A percentile compares a stretch with the other conserved stretches of the same genome.
These are phyloP conservation scores for Helarctos malayanus DNA, from an alignment of 2,797 vertebrate genomes.

Conservation along the genomic window DNA sequence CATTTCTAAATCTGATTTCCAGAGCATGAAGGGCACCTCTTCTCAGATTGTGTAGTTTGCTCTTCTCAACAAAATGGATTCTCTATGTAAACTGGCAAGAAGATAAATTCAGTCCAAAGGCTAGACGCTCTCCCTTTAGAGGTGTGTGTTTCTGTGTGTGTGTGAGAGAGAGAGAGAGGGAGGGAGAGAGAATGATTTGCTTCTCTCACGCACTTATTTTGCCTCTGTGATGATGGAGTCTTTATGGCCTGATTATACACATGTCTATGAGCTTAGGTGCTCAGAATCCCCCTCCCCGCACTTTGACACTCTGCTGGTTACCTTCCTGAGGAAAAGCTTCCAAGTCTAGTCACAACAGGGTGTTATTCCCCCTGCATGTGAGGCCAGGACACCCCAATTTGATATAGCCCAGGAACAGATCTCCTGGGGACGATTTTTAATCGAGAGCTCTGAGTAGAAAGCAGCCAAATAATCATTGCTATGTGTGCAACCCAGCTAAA, in stretches of 20 bases:
- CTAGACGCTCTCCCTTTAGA: conserved; percentile 15
- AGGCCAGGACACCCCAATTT: neutral
- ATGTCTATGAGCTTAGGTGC: conserved; percentile 25
- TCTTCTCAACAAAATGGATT: conserved; percentile 73
- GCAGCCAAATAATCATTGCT: conserved; percentile 45
- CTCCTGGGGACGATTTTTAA: conserved; percentile 40
- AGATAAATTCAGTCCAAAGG: conserved; percentile 63
- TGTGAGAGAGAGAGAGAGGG: neutral
- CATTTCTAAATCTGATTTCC: conserved; percentile 73
- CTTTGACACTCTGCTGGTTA: neutral
- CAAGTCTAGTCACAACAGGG: neutral
- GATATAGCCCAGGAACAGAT: neutral
- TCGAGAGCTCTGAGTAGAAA: conserved; percentile 24
- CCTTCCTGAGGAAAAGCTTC: conserved; percentile 37
- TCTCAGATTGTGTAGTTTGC: conserved; percentile 63
- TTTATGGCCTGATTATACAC: neutral
- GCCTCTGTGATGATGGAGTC: neutral
- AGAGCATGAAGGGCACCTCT: conserved; percentile 80
- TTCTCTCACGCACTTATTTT: neutral
- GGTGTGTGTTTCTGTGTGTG: neutral
- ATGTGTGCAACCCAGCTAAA: neutral
- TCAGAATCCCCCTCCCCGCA: neutral
- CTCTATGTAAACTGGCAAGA: conserved; percentile 37
- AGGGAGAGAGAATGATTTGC: neutral
- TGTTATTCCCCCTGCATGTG: neutral